Conservation (phyloP, 2,113 vertebrate genomes). For the Nerophis lumbriciformis region DNA sequence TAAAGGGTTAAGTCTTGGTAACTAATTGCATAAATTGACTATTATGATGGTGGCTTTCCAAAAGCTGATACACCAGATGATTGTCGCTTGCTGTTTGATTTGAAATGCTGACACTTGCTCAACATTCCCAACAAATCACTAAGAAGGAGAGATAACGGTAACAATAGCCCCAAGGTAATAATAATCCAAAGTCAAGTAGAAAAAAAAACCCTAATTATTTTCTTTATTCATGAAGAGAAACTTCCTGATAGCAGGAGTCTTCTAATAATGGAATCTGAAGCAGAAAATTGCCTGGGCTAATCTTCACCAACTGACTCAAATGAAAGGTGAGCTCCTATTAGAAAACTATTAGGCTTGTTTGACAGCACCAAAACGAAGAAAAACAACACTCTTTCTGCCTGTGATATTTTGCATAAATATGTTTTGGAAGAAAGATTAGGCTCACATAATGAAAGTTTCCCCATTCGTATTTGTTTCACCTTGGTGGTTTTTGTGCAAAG, state of each 20-base stretch:
- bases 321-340: conserved; percentile 73
- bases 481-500: conserved; percentile 52
- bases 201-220: conserved; percentile 27
- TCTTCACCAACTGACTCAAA: conserved; percentile 63
- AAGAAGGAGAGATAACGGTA: conserved; percentile 40
- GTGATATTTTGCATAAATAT: conserved; percentile 47
- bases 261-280: conserved; percentile 73
- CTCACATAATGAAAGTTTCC: conserved; percentile 51
- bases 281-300: conserved; percentile 73
- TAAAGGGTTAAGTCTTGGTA: neutral
- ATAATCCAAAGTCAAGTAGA: conserved; percentile 42
- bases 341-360: conserved; percentile 68
- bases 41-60: neutral
- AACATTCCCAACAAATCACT: conserved; percentile 37
- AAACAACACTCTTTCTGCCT: conserved; percentile 46
- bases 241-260: conserved; percentile 59
- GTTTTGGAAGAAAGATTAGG: conserved; percentile 46
- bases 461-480: conserved; percentile 59
- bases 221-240: conserved; percentile 64
- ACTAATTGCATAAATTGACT: neutral
- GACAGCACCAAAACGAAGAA: conserved; percentile 41
- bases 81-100: conserved; percentile 24
- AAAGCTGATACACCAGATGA: conserved; percentile 14
- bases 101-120: conserved; percentile 13
- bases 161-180: conserved; percentile 59